Evolutionary conservation across 53 echinoderm and acorn worm genomes (phyloP).

Genomic region (Holothuria leucospilota): DNA sequence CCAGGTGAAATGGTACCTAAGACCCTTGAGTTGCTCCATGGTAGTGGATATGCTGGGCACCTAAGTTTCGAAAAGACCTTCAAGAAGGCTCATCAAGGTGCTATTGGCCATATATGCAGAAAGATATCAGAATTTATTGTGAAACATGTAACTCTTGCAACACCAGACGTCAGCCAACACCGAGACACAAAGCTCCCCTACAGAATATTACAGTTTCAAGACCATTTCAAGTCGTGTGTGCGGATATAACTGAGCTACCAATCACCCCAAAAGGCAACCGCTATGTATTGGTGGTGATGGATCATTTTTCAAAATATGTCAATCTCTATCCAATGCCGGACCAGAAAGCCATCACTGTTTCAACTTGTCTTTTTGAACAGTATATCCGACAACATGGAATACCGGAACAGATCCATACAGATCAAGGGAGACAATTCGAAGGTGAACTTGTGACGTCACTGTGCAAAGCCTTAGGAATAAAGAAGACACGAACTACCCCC

Average conservation of each 20-base stretch:
- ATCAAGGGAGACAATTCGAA: no score
- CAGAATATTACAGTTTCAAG: slow-evolving; percentile 13
- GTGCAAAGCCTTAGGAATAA: no score
- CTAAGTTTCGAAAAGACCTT: slow-evolving; percentile 32
- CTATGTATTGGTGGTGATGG: slow-evolving; percentile 67
- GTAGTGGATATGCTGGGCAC: background rate
- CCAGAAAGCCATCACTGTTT: slow-evolving; percentile 65
- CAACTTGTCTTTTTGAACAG: slow-evolving; percentile 52
- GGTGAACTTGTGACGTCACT: no score
- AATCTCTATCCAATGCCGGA: slow-evolving; percentile 61
- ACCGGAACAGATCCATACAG: no score
- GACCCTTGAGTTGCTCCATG: no score
- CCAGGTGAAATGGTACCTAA: background rate
- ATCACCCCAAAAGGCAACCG: slow-evolving; percentile 50
- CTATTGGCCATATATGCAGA: slow-evolving; percentile 68
- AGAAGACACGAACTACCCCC: no score
- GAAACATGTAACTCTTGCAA: slow-evolving; percentile 50
- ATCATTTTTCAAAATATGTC: no score
- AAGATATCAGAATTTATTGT: slow-evolving; percentile 58
- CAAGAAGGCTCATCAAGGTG: slow-evolving; percentile 34
- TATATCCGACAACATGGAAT: slow-evolving; percentile 53
- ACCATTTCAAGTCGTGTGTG: no score
- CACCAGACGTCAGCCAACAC: slow-evolving; percentile 41
- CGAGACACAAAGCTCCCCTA: slow-evolving; percentile 54
- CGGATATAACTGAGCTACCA: slow-evolving; percentile 73